phyloP scores from a whole-genome alignment of 1,140 invertebrate genomes.

The Drosophila neocordata region DNA sequence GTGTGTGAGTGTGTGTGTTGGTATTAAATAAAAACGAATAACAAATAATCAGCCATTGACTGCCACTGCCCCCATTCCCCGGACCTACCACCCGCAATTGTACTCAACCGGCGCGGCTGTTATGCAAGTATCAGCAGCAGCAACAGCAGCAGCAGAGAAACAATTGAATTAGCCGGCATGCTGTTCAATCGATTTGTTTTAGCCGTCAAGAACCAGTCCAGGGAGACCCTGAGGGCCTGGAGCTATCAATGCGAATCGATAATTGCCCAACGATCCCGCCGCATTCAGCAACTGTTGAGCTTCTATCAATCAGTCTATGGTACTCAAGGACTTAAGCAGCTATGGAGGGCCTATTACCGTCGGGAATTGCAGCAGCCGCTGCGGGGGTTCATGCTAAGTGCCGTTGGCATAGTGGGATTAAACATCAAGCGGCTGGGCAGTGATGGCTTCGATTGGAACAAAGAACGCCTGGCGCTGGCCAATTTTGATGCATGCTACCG shows the following conservation, averaged over 20 bases:
- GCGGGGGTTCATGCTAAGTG: slow-evolving; percentile 65
- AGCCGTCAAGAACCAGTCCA: slow-evolving; percentile 83
- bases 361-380: slow-evolving; percentile 73
- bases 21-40: slow-evolving; percentile 50
- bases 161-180: slow-evolving; percentile 69
- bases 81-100: slow-evolving; percentile 23
- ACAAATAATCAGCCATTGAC: slow-evolving; percentile 31
- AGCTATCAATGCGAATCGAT: slow-evolving; percentile 86
- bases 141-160: slow-evolving; percentile 25
- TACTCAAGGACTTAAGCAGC: slow-evolving; percentile 84
- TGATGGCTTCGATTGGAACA: slow-evolving; percentile 72
- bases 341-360: slow-evolving; percentile 84
- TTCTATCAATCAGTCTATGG: slow-evolving; percentile 87
- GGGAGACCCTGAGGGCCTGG: slow-evolving; percentile 84
- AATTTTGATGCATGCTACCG: slow-evolving; percentile 70
- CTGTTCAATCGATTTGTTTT: slow-evolving; percentile 69
- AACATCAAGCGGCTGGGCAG: slow-evolving; percentile 47
- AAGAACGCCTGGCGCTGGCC: slow-evolving; percentile 60
- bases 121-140: slow-evolving; percentile 44
- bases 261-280: slow-evolving; percentile 85
- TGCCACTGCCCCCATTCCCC: neutral
- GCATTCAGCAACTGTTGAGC: slow-evolving; percentile 86
- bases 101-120: slow-evolving; percentile 29
- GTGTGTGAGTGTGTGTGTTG: slow-evolving; percentile 31
- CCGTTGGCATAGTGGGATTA: slow-evolving; percentile 69